A percentile compares a stretch with the other conserved stretches of the same genome.
These are phyloP conservation scores for Thripadectes ignobilis DNA, from an alignment of 2,797 vertebrate species.

Conservation along the genomic window DNA sequence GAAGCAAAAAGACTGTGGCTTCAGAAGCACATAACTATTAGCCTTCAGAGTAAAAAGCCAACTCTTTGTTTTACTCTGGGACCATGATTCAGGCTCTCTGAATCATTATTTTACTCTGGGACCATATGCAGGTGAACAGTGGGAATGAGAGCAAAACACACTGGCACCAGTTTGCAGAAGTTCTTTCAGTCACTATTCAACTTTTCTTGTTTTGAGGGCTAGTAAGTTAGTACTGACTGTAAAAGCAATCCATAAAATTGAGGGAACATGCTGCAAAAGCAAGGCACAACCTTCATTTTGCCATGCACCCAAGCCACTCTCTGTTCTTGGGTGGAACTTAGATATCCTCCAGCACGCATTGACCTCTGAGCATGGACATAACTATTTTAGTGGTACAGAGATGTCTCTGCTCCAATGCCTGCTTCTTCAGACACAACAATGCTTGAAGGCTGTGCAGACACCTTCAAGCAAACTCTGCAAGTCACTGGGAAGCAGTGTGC, in stretches of 20 bases:
- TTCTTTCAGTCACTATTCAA: not conserved
- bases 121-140: not conserved
- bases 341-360: not conserved
- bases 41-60: not conserved
- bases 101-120: not conserved
- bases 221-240: not conserved
- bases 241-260: not conserved
- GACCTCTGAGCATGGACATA: not conserved
- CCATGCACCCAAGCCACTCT: not conserved
- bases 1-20: not conserved
- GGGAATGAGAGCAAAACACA: not conserved
- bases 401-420: not conserved
- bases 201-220: not conserved
- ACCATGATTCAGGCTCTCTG: not conserved
- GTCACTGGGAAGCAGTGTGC: not conserved
- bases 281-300: not conserved
- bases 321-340: not conserved
- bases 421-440: not conserved
- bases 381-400: not conserved
- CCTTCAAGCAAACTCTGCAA: not conserved
- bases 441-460: not conserved
- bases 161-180: not conserved
- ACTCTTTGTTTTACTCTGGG: not conserved
- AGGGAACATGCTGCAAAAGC: not conserved
- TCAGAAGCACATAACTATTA: not conserved